Evolutionary conservation across 2,113 vertebrate genomes (phyloP).

Genomic region (Ciconia boyciana): DNA sequence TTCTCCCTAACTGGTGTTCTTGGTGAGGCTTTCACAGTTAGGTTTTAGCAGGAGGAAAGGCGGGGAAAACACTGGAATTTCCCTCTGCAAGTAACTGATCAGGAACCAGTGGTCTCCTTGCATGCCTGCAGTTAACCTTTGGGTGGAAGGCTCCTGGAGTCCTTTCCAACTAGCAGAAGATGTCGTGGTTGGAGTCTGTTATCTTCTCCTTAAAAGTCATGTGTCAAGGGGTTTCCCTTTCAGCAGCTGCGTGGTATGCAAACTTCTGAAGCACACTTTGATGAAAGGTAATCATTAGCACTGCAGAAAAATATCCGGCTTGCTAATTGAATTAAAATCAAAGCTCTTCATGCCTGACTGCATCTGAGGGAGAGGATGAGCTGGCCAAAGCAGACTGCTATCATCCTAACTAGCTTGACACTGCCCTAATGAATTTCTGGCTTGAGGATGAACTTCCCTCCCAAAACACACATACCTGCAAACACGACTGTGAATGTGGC

Average conservation of each 20-base stretch:
- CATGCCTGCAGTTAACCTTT: neutral
- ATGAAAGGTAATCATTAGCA: neutral
- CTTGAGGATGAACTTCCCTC: neutral
- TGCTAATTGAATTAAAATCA: neutral
- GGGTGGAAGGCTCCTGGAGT: neutral
- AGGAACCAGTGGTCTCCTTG: neutral
- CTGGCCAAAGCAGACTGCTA: neutral
- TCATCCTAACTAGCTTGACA: fast-evolving
- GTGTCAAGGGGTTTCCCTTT: neutral
- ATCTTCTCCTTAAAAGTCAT: neutral
- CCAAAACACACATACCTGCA: neutral
- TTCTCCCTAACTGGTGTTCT: neutral
- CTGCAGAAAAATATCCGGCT: neutral
- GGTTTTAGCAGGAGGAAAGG: neutral
- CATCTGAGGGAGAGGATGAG: neutral
- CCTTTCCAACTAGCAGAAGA: neutral
- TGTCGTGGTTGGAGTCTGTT: neutral
- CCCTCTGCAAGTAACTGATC: neutral
- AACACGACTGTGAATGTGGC: neutral
- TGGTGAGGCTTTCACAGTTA: neutral
- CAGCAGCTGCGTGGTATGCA: neutral
- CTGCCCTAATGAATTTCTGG: neutral
- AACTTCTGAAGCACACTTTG: neutral
- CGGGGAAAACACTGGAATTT: neutral
- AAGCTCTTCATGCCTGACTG: neutral